These are phyloP conservation scores for Danaus chrysippus DNA, from an alignment of 2,888 invertebrate species.

Conservation along the genomic window DNA sequence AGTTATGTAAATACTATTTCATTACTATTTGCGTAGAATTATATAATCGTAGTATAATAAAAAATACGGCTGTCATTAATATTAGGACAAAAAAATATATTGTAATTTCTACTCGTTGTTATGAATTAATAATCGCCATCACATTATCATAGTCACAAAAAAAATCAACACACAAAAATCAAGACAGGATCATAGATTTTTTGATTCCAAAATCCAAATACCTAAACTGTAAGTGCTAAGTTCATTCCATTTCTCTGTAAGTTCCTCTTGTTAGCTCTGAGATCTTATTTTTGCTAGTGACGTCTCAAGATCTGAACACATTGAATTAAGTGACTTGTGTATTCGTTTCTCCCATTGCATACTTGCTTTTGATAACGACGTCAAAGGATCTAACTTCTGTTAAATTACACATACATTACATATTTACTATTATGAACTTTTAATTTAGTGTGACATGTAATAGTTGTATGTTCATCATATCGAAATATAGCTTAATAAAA, in stretches of 20 bases:
- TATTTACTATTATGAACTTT: slow-evolving; percentile 11
- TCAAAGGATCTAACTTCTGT: slow-evolving; percentile 81
- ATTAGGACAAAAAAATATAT: too few species aligned
- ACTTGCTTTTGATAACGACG: slow-evolving; percentile 90
- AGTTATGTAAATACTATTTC: neutral
- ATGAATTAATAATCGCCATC: neutral
- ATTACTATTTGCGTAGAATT: neutral
- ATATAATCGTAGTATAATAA: too few species aligned
- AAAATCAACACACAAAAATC: neutral
- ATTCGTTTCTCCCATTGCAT: slow-evolving; percentile 96
- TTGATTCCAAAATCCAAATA: too few species aligned
- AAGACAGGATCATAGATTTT: too few species aligned
- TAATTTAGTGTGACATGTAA: neutral
- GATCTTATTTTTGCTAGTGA: slow-evolving; percentile 88
- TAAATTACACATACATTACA: slow-evolving; percentile 28
- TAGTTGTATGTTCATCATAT: too few species aligned
- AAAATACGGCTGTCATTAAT: too few species aligned
- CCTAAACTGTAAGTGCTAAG: slow-evolving; percentile 94
- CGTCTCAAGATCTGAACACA: slow-evolving; percentile 94
- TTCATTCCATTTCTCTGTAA: slow-evolving; percentile 93
- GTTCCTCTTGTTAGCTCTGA: slow-evolving; percentile 88
- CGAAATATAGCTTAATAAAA: too few species aligned
- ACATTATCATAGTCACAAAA: too few species aligned
- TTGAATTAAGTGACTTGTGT: slow-evolving; percentile 95
- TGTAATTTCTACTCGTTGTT: too few species aligned